Evolutionary conservation across 2,888 invertebrate species (phyloP), one percentile per base, ranked within the genome.

Genomic region (Volucella zonaria): DNA sequence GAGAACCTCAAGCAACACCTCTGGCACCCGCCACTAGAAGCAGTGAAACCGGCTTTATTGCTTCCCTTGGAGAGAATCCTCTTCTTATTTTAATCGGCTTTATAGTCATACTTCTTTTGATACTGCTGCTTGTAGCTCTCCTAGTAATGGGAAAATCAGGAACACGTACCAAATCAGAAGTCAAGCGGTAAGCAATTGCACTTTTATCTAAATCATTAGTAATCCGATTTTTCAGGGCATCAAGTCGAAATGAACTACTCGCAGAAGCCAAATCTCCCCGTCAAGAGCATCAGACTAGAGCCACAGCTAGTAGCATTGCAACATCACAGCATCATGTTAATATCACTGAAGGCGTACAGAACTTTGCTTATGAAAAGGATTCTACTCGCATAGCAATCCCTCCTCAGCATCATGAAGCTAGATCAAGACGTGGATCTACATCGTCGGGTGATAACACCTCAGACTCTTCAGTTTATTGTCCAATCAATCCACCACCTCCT

Each of bases 401-500:
- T 23, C 87, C 85, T 3, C 86, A 87, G 9, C 89, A 88, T 12
- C 78, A 88, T 9, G 87, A 86, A 6, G 83, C 87, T 0, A 82
- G 88, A 9, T 88, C 89, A 0, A 89, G 90, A 18, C 89, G 89
- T 3, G 89, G 89, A 38, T 91, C 91, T 0, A 87, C 90, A 3
- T 90, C 91, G 0, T 91, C 91, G 6, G 89, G 90, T 0, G 91
- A 90, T 45, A 91, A 91, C 56, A 92, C 92, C 2, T 92, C 92
- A 0, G 92, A 92, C 78, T 92, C 92, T 1, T 92, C 92, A 0
- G 90, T 92, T 1, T 92, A 92, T 71, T 91, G 91, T 66, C 92
- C 92, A 8, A 90, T 92, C 8, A 91, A 92, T 87, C 89, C 90
- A 2, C 91, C 92, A 8, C 87, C 88, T 18, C 88, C 90, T 10